A percentile compares a stretch with the other conserved stretches of the same genome.
Evolutionary conservation across 2,113 vertebrate genomes (phyloP).

Genomic region (Pampusana beccarii): DNA sequence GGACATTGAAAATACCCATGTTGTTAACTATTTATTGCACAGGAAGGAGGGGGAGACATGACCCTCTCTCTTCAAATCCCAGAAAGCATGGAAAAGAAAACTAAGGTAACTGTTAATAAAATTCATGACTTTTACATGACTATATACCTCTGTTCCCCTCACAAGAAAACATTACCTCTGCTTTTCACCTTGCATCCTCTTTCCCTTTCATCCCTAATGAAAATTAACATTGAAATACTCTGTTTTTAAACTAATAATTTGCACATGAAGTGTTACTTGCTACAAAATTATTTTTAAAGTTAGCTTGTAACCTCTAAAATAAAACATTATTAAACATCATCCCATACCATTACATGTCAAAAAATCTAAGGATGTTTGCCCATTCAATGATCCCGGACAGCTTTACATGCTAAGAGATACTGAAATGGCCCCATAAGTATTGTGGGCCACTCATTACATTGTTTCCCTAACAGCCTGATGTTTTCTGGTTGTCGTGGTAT

Average conservation of each 20-base stretch:
- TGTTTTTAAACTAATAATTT: neutral
- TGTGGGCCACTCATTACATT: neutral
- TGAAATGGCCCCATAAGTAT: neutral
- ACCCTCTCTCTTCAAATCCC: neutral
- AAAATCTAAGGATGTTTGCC: neutral
- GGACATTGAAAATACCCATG: neutral
- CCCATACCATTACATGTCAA: neutral
- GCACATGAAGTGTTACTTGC: neutral
- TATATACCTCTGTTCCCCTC: neutral
- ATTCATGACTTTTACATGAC: neutral
- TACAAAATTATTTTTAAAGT: neutral
- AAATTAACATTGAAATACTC: neutral
- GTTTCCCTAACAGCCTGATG: neutral
- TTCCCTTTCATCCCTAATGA: neutral
- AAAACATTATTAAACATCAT: neutral
- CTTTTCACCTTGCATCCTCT: neutral
- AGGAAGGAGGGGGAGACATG: neutral
- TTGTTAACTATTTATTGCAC: constrained; percentile 10
- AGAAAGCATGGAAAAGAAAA: neutral
- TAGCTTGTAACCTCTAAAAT: neutral
- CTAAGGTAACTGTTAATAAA: neutral
- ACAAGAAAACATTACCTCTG: neutral
- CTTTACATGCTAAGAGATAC: neutral
- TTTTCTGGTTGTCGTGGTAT: neutral
- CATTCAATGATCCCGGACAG: neutral